phyloP scores from a whole-genome alignment of 2,113 vertebrate genomes.

The Heteronetta atricapilla region DNA sequence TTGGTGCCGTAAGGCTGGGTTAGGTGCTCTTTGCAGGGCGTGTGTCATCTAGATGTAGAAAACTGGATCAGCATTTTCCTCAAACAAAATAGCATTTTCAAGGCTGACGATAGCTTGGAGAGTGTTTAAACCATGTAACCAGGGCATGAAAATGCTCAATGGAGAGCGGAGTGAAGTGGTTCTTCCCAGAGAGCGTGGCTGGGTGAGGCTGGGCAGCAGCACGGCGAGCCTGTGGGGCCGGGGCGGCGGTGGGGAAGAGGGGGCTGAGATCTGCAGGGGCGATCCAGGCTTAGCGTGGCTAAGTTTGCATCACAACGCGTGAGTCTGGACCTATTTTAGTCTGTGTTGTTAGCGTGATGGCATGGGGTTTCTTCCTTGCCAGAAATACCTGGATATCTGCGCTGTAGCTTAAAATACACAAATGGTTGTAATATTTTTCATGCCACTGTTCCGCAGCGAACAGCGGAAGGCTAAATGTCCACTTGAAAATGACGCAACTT shows the following conservation, averaged over 20 bases:
- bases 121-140: neutral
- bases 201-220: neutral
- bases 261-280: neutral
- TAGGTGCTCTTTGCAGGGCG: neutral
- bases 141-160: neutral
- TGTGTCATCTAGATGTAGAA: neutral
- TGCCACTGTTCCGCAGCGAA: rapidly evolving
- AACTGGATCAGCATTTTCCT: neutral
- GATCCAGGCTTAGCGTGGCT: too few relatives aligned
- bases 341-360: neutral
- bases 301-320: rapidly evolving
- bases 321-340: neutral
- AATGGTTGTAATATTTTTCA: rapidly evolving
- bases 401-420: neutral
- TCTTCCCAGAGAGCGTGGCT: neutral
- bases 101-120: neutral
- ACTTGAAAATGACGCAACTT: neutral
- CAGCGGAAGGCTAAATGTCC: neutral
- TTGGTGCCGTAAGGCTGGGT: neutral
- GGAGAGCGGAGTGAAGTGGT: neutral
- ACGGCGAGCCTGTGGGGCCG: rapidly evolving
- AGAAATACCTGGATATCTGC: neutral
- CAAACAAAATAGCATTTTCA: neutral
- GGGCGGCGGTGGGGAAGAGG: neutral
- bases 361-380: neutral